phyloP scores from a whole-genome alignment of 2,888 invertebrate species.

The Lochmaea capreae region DNA sequence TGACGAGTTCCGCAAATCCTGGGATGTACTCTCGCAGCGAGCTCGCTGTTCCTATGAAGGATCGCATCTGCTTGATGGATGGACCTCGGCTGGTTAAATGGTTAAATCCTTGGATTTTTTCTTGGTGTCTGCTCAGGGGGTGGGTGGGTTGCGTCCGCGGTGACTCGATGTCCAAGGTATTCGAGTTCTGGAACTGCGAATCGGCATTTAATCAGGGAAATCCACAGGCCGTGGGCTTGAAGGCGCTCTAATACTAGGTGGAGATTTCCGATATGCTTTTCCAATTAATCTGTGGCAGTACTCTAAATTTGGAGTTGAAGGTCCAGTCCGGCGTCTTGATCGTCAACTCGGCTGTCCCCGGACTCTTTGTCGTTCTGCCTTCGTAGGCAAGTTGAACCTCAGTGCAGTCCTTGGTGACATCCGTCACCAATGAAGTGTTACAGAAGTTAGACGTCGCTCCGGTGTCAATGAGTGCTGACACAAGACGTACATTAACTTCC shows the following conservation, averaged over 20 bases:
- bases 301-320: too few species aligned
- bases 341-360: too few species aligned
- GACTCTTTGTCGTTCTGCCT: too few species aligned
- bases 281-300: too few species aligned
- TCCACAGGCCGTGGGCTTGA: slow-evolving; percentile 34
- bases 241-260: slow-evolving; percentile 42
- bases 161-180: slow-evolving; percentile 41
- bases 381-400: too few species aligned
- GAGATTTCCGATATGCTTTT: slow-evolving; percentile 44
- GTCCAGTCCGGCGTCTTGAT: too few species aligned
- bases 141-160: slow-evolving; percentile 30
- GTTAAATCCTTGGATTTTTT: slow-evolving; percentile 20
- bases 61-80: slow-evolving; percentile 39
- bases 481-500: too few species aligned
- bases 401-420: too few species aligned
- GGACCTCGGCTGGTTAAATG: slow-evolving; percentile 31
- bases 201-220: slow-evolving; percentile 39
- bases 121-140: slow-evolving; percentile 36
- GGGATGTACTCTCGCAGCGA: too few species aligned
- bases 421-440: too few species aligned
- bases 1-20: slow-evolving; percentile 32
- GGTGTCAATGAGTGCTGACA: too few species aligned
- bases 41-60: slow-evolving; percentile 46
- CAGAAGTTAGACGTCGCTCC: too few species aligned
- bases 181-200: slow-evolving; percentile 33